phyloP scores from a whole-genome alignment of 2,113 vertebrate genomes.

The Chloebia gouldiae region DNA sequence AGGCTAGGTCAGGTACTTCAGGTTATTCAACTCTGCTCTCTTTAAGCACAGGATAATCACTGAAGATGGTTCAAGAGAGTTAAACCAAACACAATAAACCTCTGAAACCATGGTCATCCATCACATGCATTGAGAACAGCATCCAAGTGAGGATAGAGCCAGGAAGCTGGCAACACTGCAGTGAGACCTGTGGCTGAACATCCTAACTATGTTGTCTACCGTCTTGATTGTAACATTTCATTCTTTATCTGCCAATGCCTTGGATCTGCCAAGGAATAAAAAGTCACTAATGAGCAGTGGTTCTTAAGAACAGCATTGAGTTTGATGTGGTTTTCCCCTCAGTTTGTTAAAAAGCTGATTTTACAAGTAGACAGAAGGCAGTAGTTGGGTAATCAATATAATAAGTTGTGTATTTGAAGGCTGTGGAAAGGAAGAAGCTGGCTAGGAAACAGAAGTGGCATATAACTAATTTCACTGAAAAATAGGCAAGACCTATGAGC shows the following conservation, averaged over 20 bases:
- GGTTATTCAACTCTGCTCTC: background rate
- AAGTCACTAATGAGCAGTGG: background rate
- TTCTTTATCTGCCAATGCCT: background rate
- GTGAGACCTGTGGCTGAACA: background rate
- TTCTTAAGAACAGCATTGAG: background rate
- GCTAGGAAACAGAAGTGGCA: constrained; percentile 6
- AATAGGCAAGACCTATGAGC: background rate
- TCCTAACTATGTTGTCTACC: background rate
- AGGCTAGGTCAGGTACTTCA: background rate
- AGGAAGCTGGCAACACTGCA: background rate
- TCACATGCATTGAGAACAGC: background rate
- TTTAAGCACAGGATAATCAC: background rate
- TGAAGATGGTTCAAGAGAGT: background rate
- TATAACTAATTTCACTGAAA: constrained; percentile 10
- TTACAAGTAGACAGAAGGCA: background rate
- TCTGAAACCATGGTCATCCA: background rate
- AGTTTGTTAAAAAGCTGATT: background rate
- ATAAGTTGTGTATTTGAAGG: background rate
- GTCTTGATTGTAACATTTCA: background rate
- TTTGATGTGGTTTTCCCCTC: background rate
- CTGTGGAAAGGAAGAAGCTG: background rate
- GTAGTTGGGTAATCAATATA: background rate
- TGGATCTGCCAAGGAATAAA: background rate
- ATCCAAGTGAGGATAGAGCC: background rate
- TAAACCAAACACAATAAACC: background rate